phyloP scores from a whole-genome alignment of 2,888 invertebrate genomes.

The Troglohyphantes excavatus region DNA sequence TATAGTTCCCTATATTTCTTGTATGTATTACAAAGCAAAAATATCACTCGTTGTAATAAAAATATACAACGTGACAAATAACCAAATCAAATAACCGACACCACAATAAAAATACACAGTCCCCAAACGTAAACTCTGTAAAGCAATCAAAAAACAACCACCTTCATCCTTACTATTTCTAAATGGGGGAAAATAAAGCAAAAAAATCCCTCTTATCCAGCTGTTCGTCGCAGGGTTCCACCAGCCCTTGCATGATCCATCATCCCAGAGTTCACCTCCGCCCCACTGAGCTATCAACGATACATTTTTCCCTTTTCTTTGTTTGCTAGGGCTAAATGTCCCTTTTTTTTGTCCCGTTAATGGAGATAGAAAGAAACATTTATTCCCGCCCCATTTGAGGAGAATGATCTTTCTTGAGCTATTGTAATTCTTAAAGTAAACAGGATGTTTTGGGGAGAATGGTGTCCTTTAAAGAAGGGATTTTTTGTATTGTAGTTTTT shows the following conservation, averaged over 20 bases:
- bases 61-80: no score
- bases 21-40: no score
- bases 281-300: slow-evolving; percentile 30
- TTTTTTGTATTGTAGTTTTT: no score
- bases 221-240: background rate
- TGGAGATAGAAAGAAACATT: slow-evolving; percentile 1
- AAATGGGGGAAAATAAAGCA: background rate
- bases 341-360: background rate
- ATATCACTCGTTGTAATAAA: no score
- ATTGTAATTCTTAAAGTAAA: no score
- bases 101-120: background rate
- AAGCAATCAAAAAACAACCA: background rate
- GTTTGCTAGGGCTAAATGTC: background rate
- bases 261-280: slow-evolving; percentile 61
- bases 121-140: background rate
- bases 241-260: slow-evolving; percentile 28
- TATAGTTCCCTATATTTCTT: background rate
- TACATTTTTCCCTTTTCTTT: background rate
- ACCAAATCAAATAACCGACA: background rate
- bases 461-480: no score
- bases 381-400: no score
- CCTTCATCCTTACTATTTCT: background rate
- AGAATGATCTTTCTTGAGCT: no score
- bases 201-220: slow-evolving; percentile 1
- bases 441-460: no score